Base-by-base conservation (phyloP, 2,113 vertebrate species). In the Okapia johnstoni region DNA sequence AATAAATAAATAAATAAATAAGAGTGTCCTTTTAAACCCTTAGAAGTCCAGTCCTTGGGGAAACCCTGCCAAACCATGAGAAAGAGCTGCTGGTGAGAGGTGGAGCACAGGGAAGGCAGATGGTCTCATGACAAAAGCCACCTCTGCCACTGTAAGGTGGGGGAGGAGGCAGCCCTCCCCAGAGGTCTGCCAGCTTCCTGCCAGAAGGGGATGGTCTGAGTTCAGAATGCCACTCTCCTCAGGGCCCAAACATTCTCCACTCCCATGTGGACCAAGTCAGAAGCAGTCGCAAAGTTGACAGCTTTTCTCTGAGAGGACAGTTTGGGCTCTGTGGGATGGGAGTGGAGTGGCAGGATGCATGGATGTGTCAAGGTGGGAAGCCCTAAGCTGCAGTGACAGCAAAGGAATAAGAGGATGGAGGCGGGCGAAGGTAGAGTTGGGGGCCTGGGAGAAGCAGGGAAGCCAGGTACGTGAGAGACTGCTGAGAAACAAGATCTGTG, bases 51-150 rank as follows among this genome's bases (percentile, higher is more conserved):
- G 54, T 79, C 63, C 55, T 80, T 83, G 81, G 89, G 55, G 80
- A 97, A 90, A 76, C 30, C 19, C n/a, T 97, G 55, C 70, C 73
- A 96, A 90, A 46, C 30, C 86, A 48, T 84, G 60, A 92, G 84
- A 95, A 91, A 94, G 61, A 54, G 9, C 83, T 97, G 46, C 86
- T 96, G 85, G 79, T 88, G 91, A 85, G 91, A 60, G n/a, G 23
- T n/a, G 7, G 40, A 79, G 93, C 50, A 57, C 50, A 87, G 79
- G 84, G 84, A 95, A 92, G 92, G 85, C 92, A 94, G 96, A 94
- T 83, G 92, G 70, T 88, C 36, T 83, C 36, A 80, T 58, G 79
- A 90, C 87, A 94, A 73, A 93, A 60, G 48, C 93, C 36, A 40
- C 52, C 52, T 97, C 84, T 58, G 79, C 87, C 85, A 60, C 81